Percentiles rank a stretch among this genome's conserved stretches.
These are phyloP conservation scores for Sebastiscus tertius DNA, from an alignment of 2,797 vertebrate species.

Conservation along the genomic window DNA sequence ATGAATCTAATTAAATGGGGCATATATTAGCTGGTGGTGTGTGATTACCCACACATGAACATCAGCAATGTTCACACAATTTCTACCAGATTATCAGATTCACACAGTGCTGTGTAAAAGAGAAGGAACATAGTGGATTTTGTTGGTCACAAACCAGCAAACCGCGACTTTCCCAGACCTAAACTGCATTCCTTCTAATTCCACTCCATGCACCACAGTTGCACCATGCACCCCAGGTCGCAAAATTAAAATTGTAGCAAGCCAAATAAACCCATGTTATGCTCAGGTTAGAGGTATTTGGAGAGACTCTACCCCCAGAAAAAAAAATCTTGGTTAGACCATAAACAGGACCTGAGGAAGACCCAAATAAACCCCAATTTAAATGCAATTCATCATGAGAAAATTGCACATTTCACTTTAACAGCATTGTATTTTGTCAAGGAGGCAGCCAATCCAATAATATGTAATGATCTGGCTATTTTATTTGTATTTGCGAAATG, in stretches of 20 bases:
- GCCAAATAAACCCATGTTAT: constrained; percentile 20
- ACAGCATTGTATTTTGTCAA: not conserved
- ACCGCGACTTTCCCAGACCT: not conserved
- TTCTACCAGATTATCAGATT: not conserved
- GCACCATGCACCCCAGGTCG: not conserved
- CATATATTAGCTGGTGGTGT: not conserved
- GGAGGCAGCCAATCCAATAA: not conserved
- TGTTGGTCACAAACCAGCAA: not conserved
- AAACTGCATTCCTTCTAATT: constrained; percentile 16
- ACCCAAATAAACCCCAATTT: not conserved
- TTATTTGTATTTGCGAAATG: not conserved
- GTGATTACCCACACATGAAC: not conserved
- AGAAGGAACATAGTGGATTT: not conserved
- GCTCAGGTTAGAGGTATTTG: constrained; percentile 1
- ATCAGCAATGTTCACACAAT: not conserved
- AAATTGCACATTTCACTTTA: not conserved
- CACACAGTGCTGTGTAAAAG: not conserved
- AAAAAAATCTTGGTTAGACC: constrained; percentile 1
- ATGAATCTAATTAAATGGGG: not conserved
- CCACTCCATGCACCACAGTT: not conserved
- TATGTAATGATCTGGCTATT: not conserved
- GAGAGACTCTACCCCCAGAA: not conserved
- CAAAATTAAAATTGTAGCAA: constrained; percentile 18
- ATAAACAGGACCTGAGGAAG: not conserved
- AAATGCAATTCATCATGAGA: not conserved